Evolutionary conservation across 2,888 invertebrate species (phyloP).

Genomic region (Atherix ibis): DNA sequence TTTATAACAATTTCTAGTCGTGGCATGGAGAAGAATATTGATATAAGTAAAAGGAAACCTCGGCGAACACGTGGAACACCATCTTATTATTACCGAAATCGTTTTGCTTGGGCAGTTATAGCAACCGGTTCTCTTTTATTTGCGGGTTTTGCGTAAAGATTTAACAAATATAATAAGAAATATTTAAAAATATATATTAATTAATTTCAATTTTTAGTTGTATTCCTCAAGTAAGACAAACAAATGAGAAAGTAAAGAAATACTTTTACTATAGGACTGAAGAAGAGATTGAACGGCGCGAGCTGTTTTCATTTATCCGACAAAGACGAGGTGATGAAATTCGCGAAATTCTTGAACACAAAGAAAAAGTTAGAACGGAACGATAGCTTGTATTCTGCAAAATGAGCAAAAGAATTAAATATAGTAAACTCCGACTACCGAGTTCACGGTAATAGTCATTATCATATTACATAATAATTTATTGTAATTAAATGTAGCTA

Average conservation of each 20-base stretch:
- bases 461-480: too few species aligned
- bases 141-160: constrained; percentile 22
- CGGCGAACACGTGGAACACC: constrained; percentile 50
- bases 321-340: constrained; percentile 18
- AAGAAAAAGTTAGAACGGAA: constrained; percentile 15
- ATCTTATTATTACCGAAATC: constrained; percentile 39
- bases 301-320: constrained; percentile 18
- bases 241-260: constrained; percentile 17
- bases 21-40: constrained; percentile 40
- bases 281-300: constrained; percentile 20
- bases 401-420: background rate
- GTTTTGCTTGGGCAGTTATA: constrained; percentile 35
- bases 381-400: constrained; percentile 15
- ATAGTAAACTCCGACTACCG: background rate
- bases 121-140: constrained; percentile 24
- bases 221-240: constrained; percentile 19
- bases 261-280: constrained; percentile 13
- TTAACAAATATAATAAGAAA: too few species aligned
- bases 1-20: constrained; percentile 3
- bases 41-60: constrained; percentile 45
- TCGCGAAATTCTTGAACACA: constrained; percentile 18
- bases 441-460: too few species aligned
- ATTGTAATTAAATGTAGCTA: too few species aligned
- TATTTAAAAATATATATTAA: too few species aligned
- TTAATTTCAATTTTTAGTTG: constrained; percentile 18